Conservation (phyloP, 92 coral and sea anemone genomes). For the Epizoanthus rinbou region DNA sequence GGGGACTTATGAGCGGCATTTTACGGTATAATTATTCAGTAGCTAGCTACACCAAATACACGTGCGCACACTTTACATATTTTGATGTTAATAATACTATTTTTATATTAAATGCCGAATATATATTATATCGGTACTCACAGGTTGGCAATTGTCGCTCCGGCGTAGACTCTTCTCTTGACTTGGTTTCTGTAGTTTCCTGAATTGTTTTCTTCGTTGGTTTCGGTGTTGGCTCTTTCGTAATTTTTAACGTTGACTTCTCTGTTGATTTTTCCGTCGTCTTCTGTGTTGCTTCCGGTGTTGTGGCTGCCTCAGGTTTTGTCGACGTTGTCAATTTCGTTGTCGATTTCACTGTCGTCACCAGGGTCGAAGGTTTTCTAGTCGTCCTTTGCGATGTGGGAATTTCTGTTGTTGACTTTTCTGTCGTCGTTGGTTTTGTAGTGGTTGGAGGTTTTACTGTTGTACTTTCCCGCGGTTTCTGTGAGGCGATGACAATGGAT, state of each 20-base stretch:
- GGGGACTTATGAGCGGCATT: too few species aligned
- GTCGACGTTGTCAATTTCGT: slow-evolving; percentile 16
- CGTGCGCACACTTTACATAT: too few species aligned
- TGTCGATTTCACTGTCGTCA: background rate
- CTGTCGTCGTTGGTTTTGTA: slow-evolving; percentile 16
- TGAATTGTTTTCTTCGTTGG: background rate
- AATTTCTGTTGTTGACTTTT: slow-evolving; percentile 15
- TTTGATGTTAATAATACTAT: too few species aligned
- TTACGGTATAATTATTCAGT: too few species aligned
- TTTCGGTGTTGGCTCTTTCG: background rate
- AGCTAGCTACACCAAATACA: too few species aligned
- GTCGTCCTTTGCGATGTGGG: background rate
- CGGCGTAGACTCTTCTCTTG: too few species aligned
- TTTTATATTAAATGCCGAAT: too few species aligned
- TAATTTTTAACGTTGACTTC: background rate
- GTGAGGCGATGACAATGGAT: background rate
- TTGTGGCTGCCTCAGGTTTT: slow-evolving; percentile 42
- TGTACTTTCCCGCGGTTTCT: slow-evolving; percentile 7
- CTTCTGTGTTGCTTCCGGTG: slow-evolving; percentile 11
- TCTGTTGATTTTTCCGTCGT: slow-evolving; percentile 23
- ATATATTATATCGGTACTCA: too few species aligned
- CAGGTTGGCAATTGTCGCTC: too few species aligned
- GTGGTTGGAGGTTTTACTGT: slow-evolving; percentile 40
- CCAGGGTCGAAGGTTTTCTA: background rate
- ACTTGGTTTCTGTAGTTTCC: background rate